These are phyloP conservation scores for Chironomus tentans DNA, from an alignment of 2,888 invertebrate species.

Conservation along the genomic window DNA sequence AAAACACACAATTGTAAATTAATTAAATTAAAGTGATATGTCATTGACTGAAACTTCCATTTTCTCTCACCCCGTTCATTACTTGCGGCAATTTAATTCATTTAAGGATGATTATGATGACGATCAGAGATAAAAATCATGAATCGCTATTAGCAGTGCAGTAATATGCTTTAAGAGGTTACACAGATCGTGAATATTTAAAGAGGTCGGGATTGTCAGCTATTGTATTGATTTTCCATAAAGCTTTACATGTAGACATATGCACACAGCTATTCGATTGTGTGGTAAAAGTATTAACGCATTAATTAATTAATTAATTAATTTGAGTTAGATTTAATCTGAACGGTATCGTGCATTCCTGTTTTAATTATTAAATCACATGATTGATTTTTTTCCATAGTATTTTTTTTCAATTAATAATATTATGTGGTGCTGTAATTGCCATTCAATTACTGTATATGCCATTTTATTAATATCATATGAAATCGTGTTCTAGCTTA, in stretches of 20 bases:
- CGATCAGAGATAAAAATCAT: neutral
- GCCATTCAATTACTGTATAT: too few species aligned
- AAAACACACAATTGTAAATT: neutral
- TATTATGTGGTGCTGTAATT: too few species aligned
- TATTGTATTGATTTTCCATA: slow-evolving; percentile 4
- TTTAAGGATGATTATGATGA: neutral
- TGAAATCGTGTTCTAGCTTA: too few species aligned
- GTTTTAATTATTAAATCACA: neutral
- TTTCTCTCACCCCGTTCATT: neutral
- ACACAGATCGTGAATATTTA: neutral
- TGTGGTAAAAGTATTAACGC: too few species aligned
- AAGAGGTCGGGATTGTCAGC: neutral
- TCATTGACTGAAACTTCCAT: neutral
- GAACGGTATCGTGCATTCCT: neutral
- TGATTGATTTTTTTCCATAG: neutral
- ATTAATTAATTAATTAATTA: neutral
- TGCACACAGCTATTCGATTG: neutral
- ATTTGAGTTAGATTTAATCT: neutral
- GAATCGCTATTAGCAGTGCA: neutral
- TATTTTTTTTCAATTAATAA: neutral
- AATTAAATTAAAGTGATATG: neutral
- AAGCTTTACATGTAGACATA: neutral
- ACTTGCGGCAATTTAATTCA: neutral
- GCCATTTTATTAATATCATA: too few species aligned
- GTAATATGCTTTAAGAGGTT: neutral